A percentile compares a stretch with the other conserved stretches of the same genome.
Evolutionary conservation across 2,113 vertebrate species (phyloP).

Genomic region (Myiozetetes cayanensis): DNA sequence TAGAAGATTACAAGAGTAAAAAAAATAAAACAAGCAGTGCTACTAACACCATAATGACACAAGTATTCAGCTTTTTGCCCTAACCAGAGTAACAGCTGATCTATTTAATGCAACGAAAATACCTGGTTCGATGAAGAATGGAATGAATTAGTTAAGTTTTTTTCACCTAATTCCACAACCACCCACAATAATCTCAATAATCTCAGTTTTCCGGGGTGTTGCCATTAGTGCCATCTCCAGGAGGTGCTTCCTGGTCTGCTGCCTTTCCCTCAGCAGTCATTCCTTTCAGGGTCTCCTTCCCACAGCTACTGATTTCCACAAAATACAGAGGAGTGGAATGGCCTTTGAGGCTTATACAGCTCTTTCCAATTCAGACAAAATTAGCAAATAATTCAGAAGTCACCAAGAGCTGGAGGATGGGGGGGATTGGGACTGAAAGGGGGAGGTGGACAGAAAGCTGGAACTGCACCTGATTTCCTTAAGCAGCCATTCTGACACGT

Average conservation of each 20-base stretch:
- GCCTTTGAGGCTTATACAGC: neutral
- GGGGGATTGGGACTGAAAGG: neutral
- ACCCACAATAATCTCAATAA: neutral
- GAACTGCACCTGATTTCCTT: neutral
- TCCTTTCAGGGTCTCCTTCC: neutral
- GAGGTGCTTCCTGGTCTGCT: neutral
- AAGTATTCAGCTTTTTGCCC: neutral
- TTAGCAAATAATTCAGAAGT: neutral
- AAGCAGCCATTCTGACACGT: neutral
- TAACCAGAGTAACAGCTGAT: neutral
- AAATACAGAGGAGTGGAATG: neutral
- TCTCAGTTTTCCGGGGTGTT: neutral
- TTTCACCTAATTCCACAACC: neutral
- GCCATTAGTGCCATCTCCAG: neutral
- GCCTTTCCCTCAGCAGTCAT: neutral
- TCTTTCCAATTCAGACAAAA: neutral
- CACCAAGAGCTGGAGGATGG: neutral
- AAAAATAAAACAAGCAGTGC: neutral
- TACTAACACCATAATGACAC: neutral
- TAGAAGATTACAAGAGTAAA: neutral
- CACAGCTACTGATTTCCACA: neutral
- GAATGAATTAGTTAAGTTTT: neutral
- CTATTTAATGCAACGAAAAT: neutral
- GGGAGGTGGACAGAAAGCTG: neutral
- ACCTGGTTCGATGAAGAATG: neutral